Base-by-base conservation (phyloP, 1,140 invertebrate genomes). In the Plectrocnemia conspersa region DNA sequence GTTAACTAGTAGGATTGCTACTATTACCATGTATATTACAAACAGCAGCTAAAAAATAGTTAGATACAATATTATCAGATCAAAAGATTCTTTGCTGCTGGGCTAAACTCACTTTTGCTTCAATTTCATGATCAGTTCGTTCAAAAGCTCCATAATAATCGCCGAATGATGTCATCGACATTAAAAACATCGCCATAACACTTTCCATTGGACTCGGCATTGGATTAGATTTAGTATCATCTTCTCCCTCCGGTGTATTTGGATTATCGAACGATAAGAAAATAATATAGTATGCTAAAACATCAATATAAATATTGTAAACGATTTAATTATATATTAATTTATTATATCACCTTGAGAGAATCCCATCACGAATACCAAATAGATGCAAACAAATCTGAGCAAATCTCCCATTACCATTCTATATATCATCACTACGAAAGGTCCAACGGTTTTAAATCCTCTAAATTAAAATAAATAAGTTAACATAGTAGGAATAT, bases 351-450 rank as follows among this genome's bases (percentile, higher is more conserved):
- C 79, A 89, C 88, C 88, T 86, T 98, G 95, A 11, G 95, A 95
- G 69, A 98, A 98, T 56, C 95, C 95, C 81, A 97, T 86, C 0
- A 98, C 89, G 66, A 99, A 98, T 0, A 99, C 91, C 35, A 93
- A 74, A 69, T 98, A 98, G 65, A 99, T 98, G 22, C 86, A 89
- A 32, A 95, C 92, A 72, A 98, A 99, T 62, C 95, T 79, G 5
- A 97, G 72, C 13, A 99, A 72, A 75, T 99, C 96, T 56, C 92
- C 93, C 77, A 89, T 89, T 16, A 99, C 88, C 92, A 99, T 99
- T 60, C 93, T 83, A 73, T 99, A 98, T 58, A 98, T 96, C 96
- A 98, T 99, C 45, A 97, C 93, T 3, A 99, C 95, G 81, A 98
- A 98, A 5, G 96, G 95, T 1, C 96, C 96, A 0, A 98, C 93